Conservation (phyloP, 2,888 invertebrate species). For the Caenorhabditis virilis region DNA sequence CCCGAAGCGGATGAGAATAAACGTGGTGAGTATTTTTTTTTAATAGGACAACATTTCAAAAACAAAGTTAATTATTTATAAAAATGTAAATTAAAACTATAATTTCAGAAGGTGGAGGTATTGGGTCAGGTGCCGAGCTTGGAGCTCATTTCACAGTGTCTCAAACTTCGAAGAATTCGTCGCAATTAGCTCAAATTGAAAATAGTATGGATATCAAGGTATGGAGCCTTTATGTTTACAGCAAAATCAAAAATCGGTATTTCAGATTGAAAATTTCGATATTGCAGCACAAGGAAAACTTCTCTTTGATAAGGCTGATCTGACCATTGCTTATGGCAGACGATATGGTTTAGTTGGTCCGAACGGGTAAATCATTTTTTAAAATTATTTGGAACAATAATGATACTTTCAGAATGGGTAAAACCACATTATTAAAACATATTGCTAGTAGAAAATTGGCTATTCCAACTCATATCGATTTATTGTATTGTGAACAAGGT, state of each 20-base stretch:
- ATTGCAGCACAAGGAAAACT: slow-evolving; percentile 97
- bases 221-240: too few species aligned
- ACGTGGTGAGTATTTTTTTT: slow-evolving; percentile 10
- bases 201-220: slow-evolving; percentile 96
- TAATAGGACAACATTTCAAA: too few species aligned
- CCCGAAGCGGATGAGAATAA: slow-evolving; percentile 25
- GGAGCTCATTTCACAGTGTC: slow-evolving; percentile 95
- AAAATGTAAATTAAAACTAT: slow-evolving; percentile 4
- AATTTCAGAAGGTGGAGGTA: slow-evolving; percentile 53
- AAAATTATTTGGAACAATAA: slow-evolving; percentile 5
- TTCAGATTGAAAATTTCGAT: slow-evolving; percentile 84
- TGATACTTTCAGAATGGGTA: slow-evolving; percentile 80
- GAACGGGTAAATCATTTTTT: slow-evolving; percentile 78
- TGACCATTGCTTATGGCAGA: slow-evolving; percentile 88
- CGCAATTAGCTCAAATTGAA: slow-evolving; percentile 78
- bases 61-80: too few species aligned
- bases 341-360: slow-evolving; percentile 97
- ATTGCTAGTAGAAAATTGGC: slow-evolving; percentile 86
- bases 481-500: slow-evolving; percentile 89
- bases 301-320: slow-evolving; percentile 90
- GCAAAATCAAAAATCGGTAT: too few species aligned
- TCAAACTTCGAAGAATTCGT: slow-evolving; percentile 74
- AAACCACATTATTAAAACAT: slow-evolving; percentile 92
- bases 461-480: slow-evolving; percentile 93
- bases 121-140: slow-evolving; percentile 74